These are phyloP conservation scores for Terebella lapidaria DNA, from an alignment of 2,888 invertebrate genomes.

Conservation along the genomic window DNA sequence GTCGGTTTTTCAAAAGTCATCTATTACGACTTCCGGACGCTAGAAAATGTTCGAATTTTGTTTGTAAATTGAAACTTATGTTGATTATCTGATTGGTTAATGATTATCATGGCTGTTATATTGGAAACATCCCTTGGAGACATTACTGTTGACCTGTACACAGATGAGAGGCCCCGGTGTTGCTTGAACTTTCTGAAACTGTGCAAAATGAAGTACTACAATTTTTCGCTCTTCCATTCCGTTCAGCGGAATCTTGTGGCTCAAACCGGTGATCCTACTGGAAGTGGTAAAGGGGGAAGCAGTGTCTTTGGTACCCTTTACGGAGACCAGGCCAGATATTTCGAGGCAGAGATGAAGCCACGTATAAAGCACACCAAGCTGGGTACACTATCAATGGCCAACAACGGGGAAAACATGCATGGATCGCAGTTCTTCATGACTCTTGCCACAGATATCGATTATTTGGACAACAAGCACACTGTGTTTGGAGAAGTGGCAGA, in stretches of 20 bases:
- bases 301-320: slow-evolving; percentile 81
- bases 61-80: too few relatives aligned
- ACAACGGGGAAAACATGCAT: slow-evolving; percentile 80
- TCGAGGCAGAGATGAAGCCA: slow-evolving; percentile 85
- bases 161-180: slow-evolving; percentile 1
- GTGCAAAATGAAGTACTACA: slow-evolving; percentile 97
- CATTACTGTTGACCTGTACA: background rate
- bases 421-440: slow-evolving; percentile 85
- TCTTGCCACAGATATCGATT: slow-evolving; percentile 77
- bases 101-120: background rate
- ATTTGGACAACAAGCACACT: slow-evolving; percentile 90
- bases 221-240: slow-evolving; percentile 87
- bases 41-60: too few relatives aligned
- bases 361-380: slow-evolving; percentile 81
- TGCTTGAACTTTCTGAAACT: slow-evolving; percentile 92
- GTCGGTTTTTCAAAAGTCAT: too few relatives aligned
- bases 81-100: too few relatives aligned
- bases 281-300: slow-evolving; percentile 83
- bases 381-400: slow-evolving; percentile 90
- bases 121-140: background rate
- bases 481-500: slow-evolving; percentile 89
- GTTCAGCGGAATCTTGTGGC: slow-evolving; percentile 92
- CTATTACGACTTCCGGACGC: too few relatives aligned
- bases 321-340: slow-evolving; percentile 80
- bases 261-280: slow-evolving; percentile 94